Percentiles rank a stretch among this genome's conserved stretches.
These are phyloP conservation scores for Nemapogon koenigi DNA, from an alignment of 2,888 invertebrate species.

Conservation along the genomic window DNA sequence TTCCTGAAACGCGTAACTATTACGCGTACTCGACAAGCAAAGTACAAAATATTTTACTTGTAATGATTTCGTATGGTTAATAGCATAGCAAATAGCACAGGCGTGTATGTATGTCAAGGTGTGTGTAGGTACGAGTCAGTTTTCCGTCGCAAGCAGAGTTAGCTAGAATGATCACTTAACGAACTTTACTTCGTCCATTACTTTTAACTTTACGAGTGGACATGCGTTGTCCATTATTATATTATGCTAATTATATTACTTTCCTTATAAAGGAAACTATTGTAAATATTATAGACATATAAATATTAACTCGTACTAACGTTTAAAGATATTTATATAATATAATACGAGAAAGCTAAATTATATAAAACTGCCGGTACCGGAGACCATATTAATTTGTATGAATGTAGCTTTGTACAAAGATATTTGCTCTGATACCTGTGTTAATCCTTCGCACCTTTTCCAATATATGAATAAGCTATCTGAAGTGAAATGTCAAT, in stretches of 20 bases:
- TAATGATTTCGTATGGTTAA: slow-evolving; percentile 60
- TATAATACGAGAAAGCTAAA: no score
- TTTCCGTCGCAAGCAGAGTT: slow-evolving; percentile 3
- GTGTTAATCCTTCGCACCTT: no score
- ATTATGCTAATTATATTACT: slow-evolving; percentile 34
- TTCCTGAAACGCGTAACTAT: no score
- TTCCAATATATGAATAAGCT: no score
- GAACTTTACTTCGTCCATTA: slow-evolving; percentile 65
- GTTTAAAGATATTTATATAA: no score
- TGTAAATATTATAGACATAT: slow-evolving; percentile 42
- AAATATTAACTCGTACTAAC: no score
- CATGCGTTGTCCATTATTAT: slow-evolving; percentile 43
- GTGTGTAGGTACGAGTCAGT: no score
- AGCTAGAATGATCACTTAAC: slow-evolving; percentile 53
- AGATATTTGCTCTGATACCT: no score
- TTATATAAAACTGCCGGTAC: no score
- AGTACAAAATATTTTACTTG: slow-evolving; percentile 66
- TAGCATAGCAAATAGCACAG: slow-evolving; percentile 47
- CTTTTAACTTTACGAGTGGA: slow-evolving; percentile 59
- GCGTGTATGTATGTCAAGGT: slow-evolving; percentile 3
- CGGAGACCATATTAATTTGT: no score
- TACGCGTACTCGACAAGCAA: slow-evolving; percentile 33
- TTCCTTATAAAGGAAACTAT: slow-evolving; percentile 52
- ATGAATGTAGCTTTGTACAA: no score
- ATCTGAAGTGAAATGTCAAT: slow-evolving; percentile 4